These are phyloP conservation scores for Bombus sibiricus DNA, from an alignment of 1,140 invertebrate genomes.

Conservation along the genomic window DNA sequence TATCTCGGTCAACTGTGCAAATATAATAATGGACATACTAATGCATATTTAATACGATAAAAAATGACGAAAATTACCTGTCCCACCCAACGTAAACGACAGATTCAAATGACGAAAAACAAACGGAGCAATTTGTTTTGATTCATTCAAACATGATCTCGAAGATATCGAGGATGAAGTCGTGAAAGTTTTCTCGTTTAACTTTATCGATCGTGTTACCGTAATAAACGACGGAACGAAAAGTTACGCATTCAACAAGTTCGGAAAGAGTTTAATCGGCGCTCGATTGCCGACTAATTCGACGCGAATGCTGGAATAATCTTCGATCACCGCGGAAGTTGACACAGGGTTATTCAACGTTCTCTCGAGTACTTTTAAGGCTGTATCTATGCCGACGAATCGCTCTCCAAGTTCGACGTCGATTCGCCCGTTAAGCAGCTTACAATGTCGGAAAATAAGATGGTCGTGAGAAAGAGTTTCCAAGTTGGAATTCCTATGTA, in stretches of 20 bases:
- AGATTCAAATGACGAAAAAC: neutral
- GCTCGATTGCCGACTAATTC: constrained; percentile 23
- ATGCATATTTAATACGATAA: neutral
- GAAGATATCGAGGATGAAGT: neutral
- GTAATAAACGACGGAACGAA: constrained; percentile 9
- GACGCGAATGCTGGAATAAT: constrained; percentile 13
- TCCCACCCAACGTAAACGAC: neutral
- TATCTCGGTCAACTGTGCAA: neutral
- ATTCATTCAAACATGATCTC: neutral
- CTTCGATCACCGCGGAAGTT: constrained; percentile 13
- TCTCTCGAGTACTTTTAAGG: neutral
- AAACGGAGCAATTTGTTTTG: neutral
- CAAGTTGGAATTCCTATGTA: neutral
- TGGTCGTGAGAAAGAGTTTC: neutral
- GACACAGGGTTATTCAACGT: constrained; percentile 23
- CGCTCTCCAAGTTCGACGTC: constrained; percentile 3
- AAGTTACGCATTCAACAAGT: constrained; percentile 43
- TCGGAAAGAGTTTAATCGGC: constrained; percentile 28
- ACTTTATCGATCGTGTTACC: constrained; percentile 15
- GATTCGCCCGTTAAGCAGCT: neutral
- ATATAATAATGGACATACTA: neutral
- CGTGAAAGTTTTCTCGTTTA: constrained; percentile 25
- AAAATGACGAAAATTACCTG: neutral
- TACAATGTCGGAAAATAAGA: neutral
- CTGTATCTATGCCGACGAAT: neutral